phyloP scores from a whole-genome alignment of 2,113 vertebrate genomes.

The Erythrocebus patas region DNA sequence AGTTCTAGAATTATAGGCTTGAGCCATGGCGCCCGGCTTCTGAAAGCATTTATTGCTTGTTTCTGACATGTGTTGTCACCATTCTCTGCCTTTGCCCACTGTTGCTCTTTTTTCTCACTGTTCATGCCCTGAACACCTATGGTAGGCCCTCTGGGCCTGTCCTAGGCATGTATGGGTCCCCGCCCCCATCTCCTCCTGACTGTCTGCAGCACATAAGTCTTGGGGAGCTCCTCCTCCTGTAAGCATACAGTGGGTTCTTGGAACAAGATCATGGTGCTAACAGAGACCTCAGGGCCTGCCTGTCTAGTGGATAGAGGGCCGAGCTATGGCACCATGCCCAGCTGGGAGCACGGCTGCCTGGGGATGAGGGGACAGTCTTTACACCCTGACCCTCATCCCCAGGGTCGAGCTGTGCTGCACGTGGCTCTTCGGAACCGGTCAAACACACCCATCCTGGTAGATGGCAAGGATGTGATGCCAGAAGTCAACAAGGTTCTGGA shows the following conservation, averaged over 20 bases:
- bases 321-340: neutral
- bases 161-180: neutral
- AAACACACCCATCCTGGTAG: constrained; percentile 89
- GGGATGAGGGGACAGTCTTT: neutral
- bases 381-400: neutral
- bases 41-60: neutral
- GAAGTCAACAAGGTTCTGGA: constrained; percentile 95
- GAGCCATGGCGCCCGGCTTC: neutral
- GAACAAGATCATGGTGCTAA: neutral
- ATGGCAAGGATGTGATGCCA: constrained; percentile 95
- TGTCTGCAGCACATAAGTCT: neutral
- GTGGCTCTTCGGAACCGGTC: constrained; percentile 96
- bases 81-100: neutral
- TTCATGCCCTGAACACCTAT: neutral
- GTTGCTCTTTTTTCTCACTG: neutral
- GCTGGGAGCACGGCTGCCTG: neutral
- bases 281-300: neutral
- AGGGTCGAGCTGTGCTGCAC: constrained; percentile 96
- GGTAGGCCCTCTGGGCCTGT: neutral
- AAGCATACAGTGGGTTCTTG: neutral
- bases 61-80: neutral
- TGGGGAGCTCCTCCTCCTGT: neutral
- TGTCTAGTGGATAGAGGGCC: neutral
- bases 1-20: too few species aligned
- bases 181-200: accelerated